Base-by-base conservation (phyloP, 2,888 invertebrate genomes). In the Trissolcus brochymenae region DNA sequence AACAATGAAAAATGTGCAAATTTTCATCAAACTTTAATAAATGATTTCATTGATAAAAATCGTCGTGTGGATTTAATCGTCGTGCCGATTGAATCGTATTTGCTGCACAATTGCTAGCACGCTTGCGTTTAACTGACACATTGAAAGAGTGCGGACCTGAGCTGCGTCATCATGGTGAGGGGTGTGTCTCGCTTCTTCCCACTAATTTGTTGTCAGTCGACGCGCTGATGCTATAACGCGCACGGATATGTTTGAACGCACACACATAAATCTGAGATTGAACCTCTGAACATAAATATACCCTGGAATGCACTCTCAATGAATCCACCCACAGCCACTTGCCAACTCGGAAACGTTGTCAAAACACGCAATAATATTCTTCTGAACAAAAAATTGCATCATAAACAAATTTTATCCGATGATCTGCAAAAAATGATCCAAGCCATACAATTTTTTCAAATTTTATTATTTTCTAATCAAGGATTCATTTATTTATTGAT, bases 281-380 rank as follows among this genome's bases (percentile, higher is more conserved):
- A n/a, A 50, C 62, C 56, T 53, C 62, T 53, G 43, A 2, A 68
- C 67, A 79, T 78, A 80, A 82, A 80, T 79, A 70, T 74, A 78
- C 76, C 66, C 67, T 65, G 81, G 79, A 81, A 82, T 81, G 80
- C 66, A 73, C 67, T 78, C 81, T 77, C 81, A 81, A 81, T 80
- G 81, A 82, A 81, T 81, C 77, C 76, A 80, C 78, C 68, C 81
- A 76, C 77, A 51, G 74, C 79, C 76, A 82, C 81, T 81, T 81
- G 80, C 81, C 79, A 73, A 79, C 77, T 76, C 76, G 68, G 55
- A 70, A 70, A 70, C 40, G 55, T 72, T 66, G 73, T 74, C 73
- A 74, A 61, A 67, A 74, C 73, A 67, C 53, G 64, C 51, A 43
- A 71, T 61, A 70, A 55, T 53, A 25, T 25, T 25, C 25, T 25